Percentiles rank a stretch among this genome's conserved stretches.
Evolutionary conservation across 2,888 invertebrate genomes (phyloP).

Genomic region (Helicoverpa assulta): DNA sequence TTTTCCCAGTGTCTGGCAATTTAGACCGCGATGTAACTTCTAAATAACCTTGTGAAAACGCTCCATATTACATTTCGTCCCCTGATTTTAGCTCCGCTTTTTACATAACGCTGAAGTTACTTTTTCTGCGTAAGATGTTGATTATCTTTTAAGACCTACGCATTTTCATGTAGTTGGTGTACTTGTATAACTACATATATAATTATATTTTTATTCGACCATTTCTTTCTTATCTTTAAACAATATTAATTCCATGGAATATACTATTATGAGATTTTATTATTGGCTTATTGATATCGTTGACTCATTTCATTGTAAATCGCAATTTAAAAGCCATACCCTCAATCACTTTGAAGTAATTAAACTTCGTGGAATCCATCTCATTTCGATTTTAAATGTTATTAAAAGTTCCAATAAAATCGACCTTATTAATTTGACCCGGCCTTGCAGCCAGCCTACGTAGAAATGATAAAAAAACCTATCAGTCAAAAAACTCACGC

Average conservation of each 20-base stretch:
- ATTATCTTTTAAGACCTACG: slow-evolving; percentile 17
- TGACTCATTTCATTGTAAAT: background rate
- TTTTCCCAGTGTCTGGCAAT: slow-evolving; percentile 24
- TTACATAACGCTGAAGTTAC: slow-evolving; percentile 27
- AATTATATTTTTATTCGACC: too few relatives aligned
- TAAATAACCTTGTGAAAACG: slow-evolving; percentile 39
- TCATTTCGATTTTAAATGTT: slow-evolving; percentile 14
- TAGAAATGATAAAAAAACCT: slow-evolving; percentile 11
- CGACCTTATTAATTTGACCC: slow-evolving; percentile 13
- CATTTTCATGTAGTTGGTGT: slow-evolving; percentile 13
- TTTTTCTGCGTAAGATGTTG: slow-evolving; percentile 18
- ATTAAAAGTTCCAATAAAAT: slow-evolving; percentile 33
- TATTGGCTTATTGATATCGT: background rate
- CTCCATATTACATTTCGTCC: slow-evolving; percentile 12
- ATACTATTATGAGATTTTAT: background rate
- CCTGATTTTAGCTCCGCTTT: slow-evolving; percentile 27
- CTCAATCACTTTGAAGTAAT: background rate
- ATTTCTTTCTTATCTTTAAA: too few relatives aligned
- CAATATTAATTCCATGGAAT: too few relatives aligned
- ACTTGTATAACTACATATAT: background rate
- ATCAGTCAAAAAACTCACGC: background rate
- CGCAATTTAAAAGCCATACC: background rate
- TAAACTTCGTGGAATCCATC: slow-evolving; percentile 14
- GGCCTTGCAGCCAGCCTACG: slow-evolving; percentile 2
- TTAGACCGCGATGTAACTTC: slow-evolving; percentile 31